Conservation (phyloP, 2,888 invertebrate species). For the Eucriotettix oculatus region DNA sequence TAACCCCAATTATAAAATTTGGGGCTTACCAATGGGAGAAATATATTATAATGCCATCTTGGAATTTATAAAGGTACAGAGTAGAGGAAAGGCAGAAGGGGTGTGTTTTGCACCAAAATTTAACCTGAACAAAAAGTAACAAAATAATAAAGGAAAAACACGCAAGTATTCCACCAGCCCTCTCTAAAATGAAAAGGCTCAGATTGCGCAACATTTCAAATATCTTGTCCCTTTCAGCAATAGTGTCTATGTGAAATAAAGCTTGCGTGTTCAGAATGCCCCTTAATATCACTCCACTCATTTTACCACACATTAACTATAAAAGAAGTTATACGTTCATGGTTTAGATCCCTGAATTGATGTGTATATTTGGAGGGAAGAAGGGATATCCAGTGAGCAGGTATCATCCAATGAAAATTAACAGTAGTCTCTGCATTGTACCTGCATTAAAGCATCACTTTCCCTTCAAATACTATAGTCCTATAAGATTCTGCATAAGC, state of each 20-base stretch:
- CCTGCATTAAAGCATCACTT: neutral
- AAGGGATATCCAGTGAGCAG: neutral
- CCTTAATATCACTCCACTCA: neutral
- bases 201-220: no score
- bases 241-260: no score
- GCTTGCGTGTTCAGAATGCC: neutral
- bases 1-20: neutral
- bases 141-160: no score
- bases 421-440: neutral
- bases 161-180: no score
- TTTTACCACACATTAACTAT: neutral
- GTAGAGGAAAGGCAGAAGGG: slow-evolving; percentile 7
- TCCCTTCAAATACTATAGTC: neutral
- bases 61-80: slow-evolving; percentile 12
- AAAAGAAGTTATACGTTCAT: slow-evolving; percentile 7
- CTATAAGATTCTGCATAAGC: no score
- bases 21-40: neutral
- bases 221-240: no score
- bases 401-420: neutral
- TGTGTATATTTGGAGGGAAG: neutral
- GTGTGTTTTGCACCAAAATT: neutral
- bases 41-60: slow-evolving; percentile 11
- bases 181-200: no score
- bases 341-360: slow-evolving; percentile 9
- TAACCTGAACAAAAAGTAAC: no score